phyloP scores from a whole-genome alignment of 2,888 invertebrate species.

The Xanthostigma xanthostigma region DNA sequence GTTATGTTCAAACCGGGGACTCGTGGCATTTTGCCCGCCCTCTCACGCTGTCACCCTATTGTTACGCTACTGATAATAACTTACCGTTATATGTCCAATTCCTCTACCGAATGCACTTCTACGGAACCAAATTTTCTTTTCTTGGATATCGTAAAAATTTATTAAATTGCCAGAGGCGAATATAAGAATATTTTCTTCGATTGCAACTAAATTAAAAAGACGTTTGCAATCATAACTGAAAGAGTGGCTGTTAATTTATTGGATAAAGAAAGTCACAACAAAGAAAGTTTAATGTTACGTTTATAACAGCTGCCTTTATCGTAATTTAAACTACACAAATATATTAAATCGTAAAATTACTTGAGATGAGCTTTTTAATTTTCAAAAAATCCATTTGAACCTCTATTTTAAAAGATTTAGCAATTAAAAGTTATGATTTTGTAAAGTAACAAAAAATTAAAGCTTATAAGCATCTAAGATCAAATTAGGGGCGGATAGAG shows the following conservation, averaged over 20 bases:
- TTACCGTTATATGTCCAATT: conserved; percentile 64
- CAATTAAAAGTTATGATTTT: too few species aligned
- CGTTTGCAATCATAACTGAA: conserved; percentile 76
- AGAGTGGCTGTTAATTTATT: conserved; percentile 45
- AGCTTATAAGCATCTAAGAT: too few species aligned
- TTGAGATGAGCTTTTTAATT: background rate
- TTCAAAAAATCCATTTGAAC: conserved; percentile 1
- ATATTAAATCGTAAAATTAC: background rate
- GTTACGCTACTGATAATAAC: too few species aligned
- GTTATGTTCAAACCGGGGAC: too few species aligned
- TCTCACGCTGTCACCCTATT: too few species aligned
- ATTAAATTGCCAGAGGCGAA: conserved; percentile 73
- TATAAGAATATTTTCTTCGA: conserved; percentile 56
- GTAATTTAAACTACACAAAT: too few species aligned
- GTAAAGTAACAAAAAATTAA: too few species aligned
- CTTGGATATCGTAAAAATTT: conserved; percentile 56
- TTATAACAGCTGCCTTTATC: background rate
- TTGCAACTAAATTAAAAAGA: conserved; percentile 62
- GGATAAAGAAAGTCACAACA: conserved; percentile 13
- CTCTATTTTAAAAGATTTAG: conserved; percentile 7
- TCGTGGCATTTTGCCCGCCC: too few species aligned
- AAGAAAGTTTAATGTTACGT: background rate
- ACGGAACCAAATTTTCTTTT: conserved; percentile 49
- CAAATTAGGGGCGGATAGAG: too few species aligned
- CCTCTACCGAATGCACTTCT: conserved; percentile 64